phyloP scores from a whole-genome alignment of 2,113 vertebrate species.

The Zonotrichia leucophrys region DNA sequence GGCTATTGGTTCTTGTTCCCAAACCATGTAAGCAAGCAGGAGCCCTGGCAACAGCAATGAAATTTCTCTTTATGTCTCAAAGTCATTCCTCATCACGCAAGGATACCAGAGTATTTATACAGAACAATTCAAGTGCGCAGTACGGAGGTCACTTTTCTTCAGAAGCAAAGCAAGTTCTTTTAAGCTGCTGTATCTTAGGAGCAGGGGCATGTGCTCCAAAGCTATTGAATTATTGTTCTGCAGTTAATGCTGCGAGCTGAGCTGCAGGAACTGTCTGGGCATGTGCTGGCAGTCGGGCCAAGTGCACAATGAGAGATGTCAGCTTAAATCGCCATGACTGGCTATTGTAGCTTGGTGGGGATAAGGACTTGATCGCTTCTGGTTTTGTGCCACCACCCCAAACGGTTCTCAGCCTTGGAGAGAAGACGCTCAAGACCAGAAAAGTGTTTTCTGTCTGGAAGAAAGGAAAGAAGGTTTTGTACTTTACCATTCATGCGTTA shows the following conservation, averaged over 20 bases:
- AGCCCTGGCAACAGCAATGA: neutral
- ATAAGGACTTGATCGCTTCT: conserved; percentile 36
- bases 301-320: neutral
- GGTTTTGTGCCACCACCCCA: conserved; percentile 33
- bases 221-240: conserved; percentile 29
- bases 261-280: conserved; percentile 50
- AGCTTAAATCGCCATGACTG: conserved; percentile 43
- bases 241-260: conserved; percentile 15
- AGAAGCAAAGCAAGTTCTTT: conserved; percentile 27
- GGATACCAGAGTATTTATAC: neutral
- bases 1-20: neutral
- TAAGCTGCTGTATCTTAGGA: conserved; percentile 32
- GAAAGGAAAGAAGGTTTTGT: conserved; percentile 38
- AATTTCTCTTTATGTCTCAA: conserved; percentile 5
- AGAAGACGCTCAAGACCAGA: neutral
- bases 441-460: neutral
- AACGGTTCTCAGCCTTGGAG: neutral
- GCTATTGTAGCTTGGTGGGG: neutral
- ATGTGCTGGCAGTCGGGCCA: conserved; percentile 26
- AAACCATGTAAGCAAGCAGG: neutral
- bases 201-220: conserved; percentile 15
- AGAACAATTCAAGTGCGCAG: neutral
- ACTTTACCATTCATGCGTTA: conserved; percentile 92
- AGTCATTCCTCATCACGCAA: conserved; percentile 10
- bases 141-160: neutral